phyloP scores from a whole-genome alignment of 2,113 vertebrate species.

The Diglossa brunneiventris region DNA sequence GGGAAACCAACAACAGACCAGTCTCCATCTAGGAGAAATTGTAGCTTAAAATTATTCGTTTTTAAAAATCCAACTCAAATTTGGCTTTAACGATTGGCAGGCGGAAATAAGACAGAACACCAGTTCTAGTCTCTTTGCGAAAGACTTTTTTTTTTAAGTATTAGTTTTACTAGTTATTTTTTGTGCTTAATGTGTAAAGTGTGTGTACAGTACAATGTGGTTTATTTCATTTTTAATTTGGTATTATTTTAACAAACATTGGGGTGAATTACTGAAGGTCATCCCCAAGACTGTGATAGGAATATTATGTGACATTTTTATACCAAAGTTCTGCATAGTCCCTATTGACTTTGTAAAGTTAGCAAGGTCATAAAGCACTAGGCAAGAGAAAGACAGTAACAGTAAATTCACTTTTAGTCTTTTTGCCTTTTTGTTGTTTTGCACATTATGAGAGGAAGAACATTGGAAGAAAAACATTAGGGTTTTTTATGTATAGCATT shows the following conservation, averaged over 20 bases:
- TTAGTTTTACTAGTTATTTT: slow-evolving; percentile 76
- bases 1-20: slow-evolving; percentile 78
- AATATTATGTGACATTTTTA: slow-evolving; percentile 78
- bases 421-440: slow-evolving; percentile 91
- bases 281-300: slow-evolving; percentile 72
- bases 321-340: slow-evolving; percentile 89
- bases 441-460: slow-evolving; percentile 86
- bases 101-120: slow-evolving; percentile 76
- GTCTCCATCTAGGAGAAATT: slow-evolving; percentile 80
- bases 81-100: slow-evolving; percentile 76
- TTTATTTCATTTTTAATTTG: slow-evolving; percentile 77
- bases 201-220: slow-evolving; percentile 77
- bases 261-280: slow-evolving; percentile 72
- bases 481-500: slow-evolving; percentile 58
- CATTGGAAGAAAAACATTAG: slow-evolving; percentile 70
- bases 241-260: slow-evolving; percentile 74
- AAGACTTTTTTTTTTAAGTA: slow-evolving; percentile 73
- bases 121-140: slow-evolving; percentile 79
- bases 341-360: slow-evolving; percentile 73
- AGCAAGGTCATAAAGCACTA: slow-evolving; percentile 81
- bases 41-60: slow-evolving; percentile 71
- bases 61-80: slow-evolving; percentile 77
- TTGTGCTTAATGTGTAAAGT: slow-evolving; percentile 78
- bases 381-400: slow-evolving; percentile 75
- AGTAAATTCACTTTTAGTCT: slow-evolving; percentile 78